phyloP scores from a whole-genome alignment of 1,140 invertebrate genomes.

The Conopomorpha cramerella region DNA sequence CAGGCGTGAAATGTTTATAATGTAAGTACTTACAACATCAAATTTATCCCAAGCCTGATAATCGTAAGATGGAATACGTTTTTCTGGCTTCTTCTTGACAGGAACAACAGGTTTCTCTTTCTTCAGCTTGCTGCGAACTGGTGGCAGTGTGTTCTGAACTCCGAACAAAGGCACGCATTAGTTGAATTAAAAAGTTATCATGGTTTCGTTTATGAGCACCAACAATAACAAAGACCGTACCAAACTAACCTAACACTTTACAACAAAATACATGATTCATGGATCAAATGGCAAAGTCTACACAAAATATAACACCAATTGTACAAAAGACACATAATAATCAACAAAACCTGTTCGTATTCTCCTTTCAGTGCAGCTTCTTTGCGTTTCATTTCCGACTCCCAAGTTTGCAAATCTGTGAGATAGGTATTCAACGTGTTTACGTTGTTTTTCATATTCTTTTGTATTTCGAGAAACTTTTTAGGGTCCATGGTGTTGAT shows the following conservation, averaged over 20 bases:
- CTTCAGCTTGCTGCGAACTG: slow-evolving; percentile 57
- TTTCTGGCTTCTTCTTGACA: slow-evolving; percentile 27
- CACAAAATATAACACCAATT: too few relatives aligned
- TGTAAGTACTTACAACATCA: slow-evolving; percentile 68
- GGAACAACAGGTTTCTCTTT: slow-evolving; percentile 48
- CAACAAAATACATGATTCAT: too few relatives aligned
- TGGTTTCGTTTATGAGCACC: too few relatives aligned
- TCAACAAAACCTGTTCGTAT: slow-evolving; percentile 40
- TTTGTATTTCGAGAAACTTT: slow-evolving; percentile 63
- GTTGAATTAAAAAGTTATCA: too few relatives aligned
- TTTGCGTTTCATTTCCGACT: slow-evolving; percentile 81
- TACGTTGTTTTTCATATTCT: slow-evolving; percentile 73
- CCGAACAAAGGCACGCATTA: too few relatives aligned
- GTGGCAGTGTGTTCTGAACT: slow-evolving; percentile 56
- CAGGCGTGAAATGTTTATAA: too few relatives aligned
- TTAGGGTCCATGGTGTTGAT: slow-evolving; percentile 24
- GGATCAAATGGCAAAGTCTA: too few relatives aligned
- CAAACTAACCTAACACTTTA: too few relatives aligned
- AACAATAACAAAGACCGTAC: too few relatives aligned
- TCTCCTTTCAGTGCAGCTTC: slow-evolving; percentile 65
- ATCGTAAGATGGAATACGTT: slow-evolving; percentile 63
- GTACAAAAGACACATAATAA: too few relatives aligned
- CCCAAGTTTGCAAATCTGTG: slow-evolving; percentile 81
- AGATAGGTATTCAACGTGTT: slow-evolving; percentile 73
- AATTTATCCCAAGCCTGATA: slow-evolving; percentile 81